Evolutionary conservation across 2,888 invertebrate species (phyloP), one percentile per base, ranked within the genome.

Genomic region (Nematopogon swammerdamellus): DNA sequence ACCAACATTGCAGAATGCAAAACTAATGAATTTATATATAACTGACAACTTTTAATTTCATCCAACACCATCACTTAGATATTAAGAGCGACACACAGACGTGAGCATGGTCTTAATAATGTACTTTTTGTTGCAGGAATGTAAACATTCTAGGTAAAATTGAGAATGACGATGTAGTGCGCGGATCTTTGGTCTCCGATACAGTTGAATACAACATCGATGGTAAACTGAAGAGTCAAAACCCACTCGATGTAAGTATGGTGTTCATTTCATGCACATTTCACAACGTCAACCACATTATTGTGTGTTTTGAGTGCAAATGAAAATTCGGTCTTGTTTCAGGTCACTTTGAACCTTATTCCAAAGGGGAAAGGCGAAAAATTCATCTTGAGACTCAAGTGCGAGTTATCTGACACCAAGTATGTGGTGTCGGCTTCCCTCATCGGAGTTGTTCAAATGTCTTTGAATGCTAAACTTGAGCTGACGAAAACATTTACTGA

Each of bases 141-240:
- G 71, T 77, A 61, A 77, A 77, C 55, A 62, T 79, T 20, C 64
- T 75, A 44, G 66, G 69, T 1, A 68, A 76, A 50, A 64, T 80
- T n/a, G 65, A 70, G 2, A 61, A 63, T 0, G 70, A 79, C 17
- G 64, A 75, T 36, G 65, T 77, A 1, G 48, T 54, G 6, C 59
- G 61, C 25, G 80, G 80, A 0, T 69, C 72, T 0, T 64, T 76
- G 20, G 65, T 70, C 0, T 71, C 72, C 0, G 80, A 79, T 51
- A 56, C 68, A 0, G 59, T 65, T 0, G 75, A 75, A 36, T 80
- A 75, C 57, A 63, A 62, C 20, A 67, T 80, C 44, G 63, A 62
- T 11, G 80, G 80, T 11, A 74, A 70, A 58, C 63, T 76, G 0
- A 55, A 68, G 2, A 73, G 67, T 25, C 59, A 64, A 19, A 58